Base-by-base conservation (phyloP, 2,888 invertebrate genomes). In the Cryptocheilus praepositus region DNA sequence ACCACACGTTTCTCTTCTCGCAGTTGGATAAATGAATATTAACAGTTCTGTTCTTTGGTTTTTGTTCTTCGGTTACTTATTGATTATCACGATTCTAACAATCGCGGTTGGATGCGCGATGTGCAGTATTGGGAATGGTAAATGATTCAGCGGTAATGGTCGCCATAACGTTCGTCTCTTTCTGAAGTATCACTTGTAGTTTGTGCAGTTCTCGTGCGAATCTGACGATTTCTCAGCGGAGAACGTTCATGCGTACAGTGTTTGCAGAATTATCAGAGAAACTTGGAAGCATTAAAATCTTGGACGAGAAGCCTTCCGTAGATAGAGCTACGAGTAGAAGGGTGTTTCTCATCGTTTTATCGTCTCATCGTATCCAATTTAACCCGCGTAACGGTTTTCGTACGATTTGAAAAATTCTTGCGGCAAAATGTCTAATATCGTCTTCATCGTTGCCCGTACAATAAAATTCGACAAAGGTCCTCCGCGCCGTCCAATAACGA, bases 161-260 rank as follows among this genome's bases (percentile, higher is more conserved):
- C 25, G 25, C 25, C 25, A 25, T 5, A 25, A 25, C 25, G 25
- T 25, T 25, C 25, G 5, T 25, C 25, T 25, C 5, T 25, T 25
- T 25, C 25, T 25, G 3, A 25, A 25, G 5, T 25, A 25, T 25
- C 25, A 74, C 77, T 67, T 64, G 53, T 59, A 60, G 71, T 76
- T 71, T 64, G 67, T 73, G 67, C 73, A 64, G 70, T 76, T 61
- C 63, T 67, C 61, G 62, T 53, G 60, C 67, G 60, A 64, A 65
- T 70, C 55, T 52, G 72, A 51, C 67, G 67, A 63, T 63, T 58
- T 49, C n/a, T n/a, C 13, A 16, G 49, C 49, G 49, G 49, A 49
- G 15, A n/a, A 49, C 18, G 49, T 49, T 49, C 11, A 49, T 49
- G 16, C 49, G 49, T 16, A 49, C n/a, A 49, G 18, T 49, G 16